Base-by-base conservation (phyloP, 2,797 vertebrate genomes). In the Xenopus petersii region DNA sequence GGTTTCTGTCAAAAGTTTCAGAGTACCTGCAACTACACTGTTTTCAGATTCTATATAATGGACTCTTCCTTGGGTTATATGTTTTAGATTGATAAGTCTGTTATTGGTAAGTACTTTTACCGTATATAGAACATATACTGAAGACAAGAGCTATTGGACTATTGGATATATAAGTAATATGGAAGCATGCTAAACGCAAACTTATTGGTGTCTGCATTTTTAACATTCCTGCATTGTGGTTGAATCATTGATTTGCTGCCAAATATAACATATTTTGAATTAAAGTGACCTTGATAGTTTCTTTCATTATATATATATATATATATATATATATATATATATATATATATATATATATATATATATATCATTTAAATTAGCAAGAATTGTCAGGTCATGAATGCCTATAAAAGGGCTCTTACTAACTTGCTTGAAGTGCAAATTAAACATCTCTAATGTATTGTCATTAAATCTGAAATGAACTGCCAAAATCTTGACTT, bases 401-500 rank as follows among this genome's bases (percentile, higher is more conserved):
- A 59, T 67, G 42, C 2, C 46, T 63, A 49, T 2, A 51, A 30
- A 63, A 62, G 48, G 65, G 62, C 30, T 5, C 60, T 30, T 54
- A 70, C 65, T 79, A 73, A 76, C 58, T 79, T 75, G 10, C 21
- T 63, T 79, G 80, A 75, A 79, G 46, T 78, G 77, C 26, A 81
- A 80, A 82, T 67, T 77, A 75, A 81, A 51, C 2, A 60, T 71
- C 77, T 8, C 64, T 55, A 68, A 54, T 65, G 48, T 9, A 16
- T 70, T 75, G 73, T 76, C 80, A 54, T 62, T 10, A 75, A 66
- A 81, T 81, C 48, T 4, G 80, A 13, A 0, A 2, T 79, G 84
- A 77, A 81, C 84, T 79, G 71, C 66, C 78, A 47, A 67, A 84
- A 81, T 61, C 70, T 71, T 79, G 67, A 59, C 73, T 79, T 73